Base-by-base conservation (phyloP, 2,888 invertebrate genomes). In the Microctonus brassicae region DNA sequence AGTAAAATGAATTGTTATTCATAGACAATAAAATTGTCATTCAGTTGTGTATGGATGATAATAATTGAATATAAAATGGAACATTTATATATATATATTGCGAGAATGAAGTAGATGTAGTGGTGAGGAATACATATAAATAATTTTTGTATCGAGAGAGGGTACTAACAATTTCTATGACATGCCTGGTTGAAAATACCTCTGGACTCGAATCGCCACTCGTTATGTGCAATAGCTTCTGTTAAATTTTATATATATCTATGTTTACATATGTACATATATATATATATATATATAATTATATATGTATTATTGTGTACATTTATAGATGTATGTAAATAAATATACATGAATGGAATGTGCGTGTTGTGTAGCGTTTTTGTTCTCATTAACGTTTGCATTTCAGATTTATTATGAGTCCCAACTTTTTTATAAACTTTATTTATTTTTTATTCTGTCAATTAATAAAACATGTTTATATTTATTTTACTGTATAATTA, bases 171-270 rank as follows among this genome's bases (percentile, higher is more conserved):
- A 66, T 71, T 66, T 33, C 55, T 62, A 53, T 34, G 65, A 60
- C 65, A 71, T 29, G 66, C 42, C 71, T 71, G 66, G 61, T 62
- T 24, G n/a, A n/a, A 57, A 66, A 71, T 66, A 62, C 61, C 39
- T 62, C 36, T 6, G 20, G 66, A 39, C 66, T 62, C 10, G 61
- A 34, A 55, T 66, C 55, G 62, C 70, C 29, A 71, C 66, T 71
- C 53, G 55, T 58, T 53, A 64, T 66, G 62, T 71, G 66, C 61
- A 29, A 53, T 17, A 52, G 26, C 36, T 58, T 6, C 20, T 5
- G 6, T 47, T 47, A 17, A 4, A n/a, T 0, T 11, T n/a, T 39
- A 39, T 39, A 39, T 39, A n/a, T n/a, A 39, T 39, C 2, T 39
- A 13, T n/a, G 2, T 13, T 39, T 39, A 13, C n/a, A 39, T 39